Conservation (phyloP, 2,113 vertebrate species). For the Xenopus tropicalis region UCB_Xtro_10.0 CM004445.2:113320001-113320500, state of each 20-base stretch:
- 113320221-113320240: not conserved
- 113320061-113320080: too few relatives aligned
- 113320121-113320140: too few relatives aligned
- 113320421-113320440: not conserved
- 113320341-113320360: not conserved
- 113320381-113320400: not conserved
- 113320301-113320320: not conserved
- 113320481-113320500: not conserved
- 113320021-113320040: too few relatives aligned
- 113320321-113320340: conserved; percentile 6
- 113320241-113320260: not conserved
- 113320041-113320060: too few relatives aligned
- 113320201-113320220: not conserved
- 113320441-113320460: conserved; percentile 1
- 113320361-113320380: conserved; percentile 3
- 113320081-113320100: too few relatives aligned
- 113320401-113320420: not conserved
- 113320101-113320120: too few relatives aligned
- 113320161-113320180: too few relatives aligned
- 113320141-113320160: too few relatives aligned
- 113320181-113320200: too few relatives aligned
- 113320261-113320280: not conserved
- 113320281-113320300: not conserved
- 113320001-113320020: too few relatives aligned
- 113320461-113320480: not conserved